Evolutionary conservation across 1,140 invertebrate genomes (phyloP).

Genomic region (Zaprionus gabonicus): DNA sequence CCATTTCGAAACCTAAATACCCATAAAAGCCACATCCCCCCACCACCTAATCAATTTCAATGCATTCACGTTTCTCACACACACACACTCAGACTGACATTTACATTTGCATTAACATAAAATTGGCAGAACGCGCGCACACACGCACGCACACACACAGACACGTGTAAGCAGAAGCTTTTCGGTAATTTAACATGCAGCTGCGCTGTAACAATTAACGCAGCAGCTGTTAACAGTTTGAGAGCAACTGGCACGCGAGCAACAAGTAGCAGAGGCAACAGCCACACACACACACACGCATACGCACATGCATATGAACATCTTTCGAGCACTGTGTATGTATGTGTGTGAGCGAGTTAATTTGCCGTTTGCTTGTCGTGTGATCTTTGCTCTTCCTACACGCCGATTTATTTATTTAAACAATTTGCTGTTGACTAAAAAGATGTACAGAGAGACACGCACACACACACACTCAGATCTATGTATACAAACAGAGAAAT

Average conservation of each 20-base stretch:
- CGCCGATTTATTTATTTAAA: slow-evolving; percentile 77
- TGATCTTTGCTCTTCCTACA: slow-evolving; percentile 52
- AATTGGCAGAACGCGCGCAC: not conserved
- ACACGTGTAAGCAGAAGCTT: not conserved
- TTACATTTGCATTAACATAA: not conserved
- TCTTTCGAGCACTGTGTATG: not conserved
- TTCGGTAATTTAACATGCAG: slow-evolving; percentile 1
- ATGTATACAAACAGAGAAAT: slow-evolving; percentile 21
- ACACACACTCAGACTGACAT: not conserved
- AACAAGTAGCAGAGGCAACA: slow-evolving; percentile 1
- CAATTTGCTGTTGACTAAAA: slow-evolving; percentile 70
- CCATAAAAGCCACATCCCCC: not conserved
- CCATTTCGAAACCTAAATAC: not conserved
- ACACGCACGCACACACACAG: not conserved
- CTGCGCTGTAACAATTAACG: slow-evolving; percentile 15
- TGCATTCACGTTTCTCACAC: not conserved
- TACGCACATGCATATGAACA: not conserved
- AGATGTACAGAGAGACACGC: slow-evolving; percentile 35
- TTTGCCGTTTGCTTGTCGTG: slow-evolving; percentile 46
- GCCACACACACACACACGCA: not conserved
- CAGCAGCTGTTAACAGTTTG: slow-evolving; percentile 29
- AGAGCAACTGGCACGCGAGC: slow-evolving; percentile 10
- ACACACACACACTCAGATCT: slow-evolving; percentile 9
- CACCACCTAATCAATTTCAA: not conserved
- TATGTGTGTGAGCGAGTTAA: slow-evolving; percentile 37